phyloP scores from a whole-genome alignment of 2,797 vertebrate genomes.

The Fringilla coelebs region DNA sequence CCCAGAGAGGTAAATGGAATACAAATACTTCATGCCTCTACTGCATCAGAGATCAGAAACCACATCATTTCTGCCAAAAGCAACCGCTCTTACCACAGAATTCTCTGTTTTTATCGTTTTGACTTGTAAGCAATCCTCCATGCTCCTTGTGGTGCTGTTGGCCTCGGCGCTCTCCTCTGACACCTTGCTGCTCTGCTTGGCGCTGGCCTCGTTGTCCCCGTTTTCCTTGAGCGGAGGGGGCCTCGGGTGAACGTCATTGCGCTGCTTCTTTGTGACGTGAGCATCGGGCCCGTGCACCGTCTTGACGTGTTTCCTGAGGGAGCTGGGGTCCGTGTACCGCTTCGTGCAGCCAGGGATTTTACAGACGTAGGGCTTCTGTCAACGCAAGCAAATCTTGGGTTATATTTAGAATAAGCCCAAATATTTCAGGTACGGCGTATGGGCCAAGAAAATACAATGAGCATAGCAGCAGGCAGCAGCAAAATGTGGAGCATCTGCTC shows the following conservation, averaged over 20 bases:
- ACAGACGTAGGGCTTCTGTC: slow-evolving; percentile 97
- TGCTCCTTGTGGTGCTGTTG: slow-evolving; percentile 81
- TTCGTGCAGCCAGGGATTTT: slow-evolving; percentile 98
- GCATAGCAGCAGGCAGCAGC: not conserved
- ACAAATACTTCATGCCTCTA: not conserved
- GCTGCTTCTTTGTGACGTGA: slow-evolving; percentile 96
- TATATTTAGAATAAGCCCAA: slow-evolving; percentile 16
- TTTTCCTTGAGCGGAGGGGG: slow-evolving; percentile 83
- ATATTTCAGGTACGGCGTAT: not conserved
- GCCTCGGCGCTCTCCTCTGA: slow-evolving; percentile 79
- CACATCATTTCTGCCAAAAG: not conserved
- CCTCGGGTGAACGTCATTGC: slow-evolving; percentile 83
- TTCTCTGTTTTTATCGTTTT: slow-evolving; percentile 95
- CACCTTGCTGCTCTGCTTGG: slow-evolving; percentile 77
- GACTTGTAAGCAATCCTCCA: slow-evolving; percentile 86
- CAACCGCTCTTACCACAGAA: slow-evolving; percentile 84
- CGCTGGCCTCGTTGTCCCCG: slow-evolving; percentile 83
- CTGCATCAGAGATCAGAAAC: not conserved
- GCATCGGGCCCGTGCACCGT: slow-evolving; percentile 97
- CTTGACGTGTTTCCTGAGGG: slow-evolving; percentile 97
- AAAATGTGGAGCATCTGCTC: slow-evolving; percentile 25
- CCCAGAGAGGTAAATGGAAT: not conserved
- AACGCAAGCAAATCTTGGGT: slow-evolving; percentile 11
- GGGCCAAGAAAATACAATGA: slow-evolving; percentile 22
- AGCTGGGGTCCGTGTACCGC: slow-evolving; percentile 97